Evolutionary conservation across 2,113 vertebrate genomes (phyloP).

Genomic region (Amblyornis subalaris): DNA sequence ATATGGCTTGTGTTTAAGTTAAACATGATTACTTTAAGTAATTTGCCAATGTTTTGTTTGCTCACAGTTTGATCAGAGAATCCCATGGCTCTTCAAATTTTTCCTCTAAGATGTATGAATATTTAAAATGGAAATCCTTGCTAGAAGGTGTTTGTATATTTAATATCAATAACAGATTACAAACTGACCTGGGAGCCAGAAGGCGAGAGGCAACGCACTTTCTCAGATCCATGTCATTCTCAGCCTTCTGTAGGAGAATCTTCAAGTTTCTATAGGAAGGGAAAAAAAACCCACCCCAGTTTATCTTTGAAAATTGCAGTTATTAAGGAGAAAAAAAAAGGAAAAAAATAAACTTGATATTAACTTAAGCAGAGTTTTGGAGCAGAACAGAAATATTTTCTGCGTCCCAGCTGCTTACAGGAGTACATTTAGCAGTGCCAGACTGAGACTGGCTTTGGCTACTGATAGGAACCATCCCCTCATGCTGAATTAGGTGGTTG

Average conservation of each 20-base stretch:
- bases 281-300: rapidly evolving
- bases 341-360: not conserved
- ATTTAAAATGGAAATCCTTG: not conserved
- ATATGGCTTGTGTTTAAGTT: not conserved
- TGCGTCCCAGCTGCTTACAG: not conserved
- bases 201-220: not conserved
- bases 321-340: not conserved
- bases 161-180: not conserved
- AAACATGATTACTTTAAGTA: not conserved
- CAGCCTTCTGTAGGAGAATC: not conserved
- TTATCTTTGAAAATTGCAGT: not conserved
- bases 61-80: not conserved
- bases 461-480: not conserved
- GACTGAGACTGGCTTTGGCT: not conserved
- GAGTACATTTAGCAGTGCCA: not conserved
- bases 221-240: not conserved
- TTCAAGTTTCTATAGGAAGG: not conserved
- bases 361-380: not conserved
- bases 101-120: not conserved
- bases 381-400: not conserved
- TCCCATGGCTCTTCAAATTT: not conserved
- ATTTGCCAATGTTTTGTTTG: not conserved
- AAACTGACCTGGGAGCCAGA: not conserved
- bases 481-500: conserved; percentile 24
- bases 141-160: not conserved